phyloP scores from a whole-genome alignment of 2,888 invertebrate species.

The Pseudococcus viburni region DNA sequence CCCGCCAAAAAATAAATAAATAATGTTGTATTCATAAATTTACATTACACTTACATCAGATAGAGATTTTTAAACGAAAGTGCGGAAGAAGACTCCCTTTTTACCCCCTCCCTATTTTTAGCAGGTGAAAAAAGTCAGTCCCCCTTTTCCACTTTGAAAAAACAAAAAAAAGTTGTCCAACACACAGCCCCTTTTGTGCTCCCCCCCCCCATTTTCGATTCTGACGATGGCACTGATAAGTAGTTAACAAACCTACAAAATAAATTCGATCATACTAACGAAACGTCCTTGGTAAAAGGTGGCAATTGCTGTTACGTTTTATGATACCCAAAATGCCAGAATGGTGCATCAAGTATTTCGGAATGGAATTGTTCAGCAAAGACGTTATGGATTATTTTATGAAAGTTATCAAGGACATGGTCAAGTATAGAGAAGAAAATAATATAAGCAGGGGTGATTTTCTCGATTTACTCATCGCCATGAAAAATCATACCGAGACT shows the following conservation, averaged over 20 bases:
- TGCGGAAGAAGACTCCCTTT: too few relatives aligned
- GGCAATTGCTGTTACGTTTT: background rate
- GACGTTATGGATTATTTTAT: slow-evolving; percentile 1
- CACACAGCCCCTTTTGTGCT: too few relatives aligned
- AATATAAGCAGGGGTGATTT: slow-evolving; percentile 31
- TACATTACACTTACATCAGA: too few relatives aligned
- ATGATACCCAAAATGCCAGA: background rate
- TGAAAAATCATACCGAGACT: slow-evolving; percentile 19
- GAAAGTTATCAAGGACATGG: background rate
- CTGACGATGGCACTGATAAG: too few relatives aligned
- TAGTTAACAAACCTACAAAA: background rate
- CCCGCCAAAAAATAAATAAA: too few relatives aligned
- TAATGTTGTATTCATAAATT: too few relatives aligned
- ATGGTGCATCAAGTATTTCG: background rate
- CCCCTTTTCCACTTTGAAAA: too few relatives aligned
- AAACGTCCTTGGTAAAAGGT: background rate
- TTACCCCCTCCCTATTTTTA: too few relatives aligned
- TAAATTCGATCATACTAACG: background rate
- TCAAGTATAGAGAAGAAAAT: slow-evolving; percentile 29
- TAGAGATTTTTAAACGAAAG: too few relatives aligned
- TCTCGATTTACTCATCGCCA: background rate
- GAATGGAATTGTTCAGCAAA: background rate
- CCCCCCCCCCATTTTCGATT: too few relatives aligned
- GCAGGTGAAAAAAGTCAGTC: too few relatives aligned
- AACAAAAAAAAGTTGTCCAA: too few relatives aligned